Conservation (phyloP, 2,113 vertebrate genomes). For the Boulengeromyrus knoepffleri region DNA sequence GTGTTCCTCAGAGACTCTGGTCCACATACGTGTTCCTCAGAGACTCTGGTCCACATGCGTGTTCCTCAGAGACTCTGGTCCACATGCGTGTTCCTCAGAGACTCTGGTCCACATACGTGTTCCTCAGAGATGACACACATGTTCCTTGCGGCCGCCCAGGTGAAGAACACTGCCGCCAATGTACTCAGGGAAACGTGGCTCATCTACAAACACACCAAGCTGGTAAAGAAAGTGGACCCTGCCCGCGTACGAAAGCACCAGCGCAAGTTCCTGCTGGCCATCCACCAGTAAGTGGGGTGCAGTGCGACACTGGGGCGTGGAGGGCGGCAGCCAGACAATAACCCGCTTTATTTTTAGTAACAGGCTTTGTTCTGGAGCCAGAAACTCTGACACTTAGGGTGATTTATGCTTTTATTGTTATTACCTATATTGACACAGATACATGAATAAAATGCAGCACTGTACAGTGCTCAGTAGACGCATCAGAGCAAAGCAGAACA, state of each 20-base stretch:
- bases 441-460: neutral
- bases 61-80: neutral
- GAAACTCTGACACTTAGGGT: neutral
- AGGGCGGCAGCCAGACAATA: neutral
- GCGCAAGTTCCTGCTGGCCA: constrained; percentile 96
- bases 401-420: neutral
- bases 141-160: constrained; percentile 49
- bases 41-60: neutral
- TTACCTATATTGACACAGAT: neutral
- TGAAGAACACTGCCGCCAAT: constrained; percentile 93
- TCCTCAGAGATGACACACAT: neutral
- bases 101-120: neutral
- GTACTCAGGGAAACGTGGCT: constrained; percentile 98
- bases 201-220: constrained; percentile 92
- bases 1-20: neutral
- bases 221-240: constrained; percentile 82
- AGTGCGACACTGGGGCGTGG: neutral
- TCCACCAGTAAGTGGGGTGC: constrained; percentile 80
- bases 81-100: neutral
- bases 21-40: neutral
- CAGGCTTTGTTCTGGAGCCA: neutral
- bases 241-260: constrained; percentile 89
- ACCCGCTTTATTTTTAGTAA: neutral
- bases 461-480: neutral
- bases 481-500: neutral